Conservation (phyloP, 1,140 invertebrate species). For the Drosophila pectinifera region DNA sequence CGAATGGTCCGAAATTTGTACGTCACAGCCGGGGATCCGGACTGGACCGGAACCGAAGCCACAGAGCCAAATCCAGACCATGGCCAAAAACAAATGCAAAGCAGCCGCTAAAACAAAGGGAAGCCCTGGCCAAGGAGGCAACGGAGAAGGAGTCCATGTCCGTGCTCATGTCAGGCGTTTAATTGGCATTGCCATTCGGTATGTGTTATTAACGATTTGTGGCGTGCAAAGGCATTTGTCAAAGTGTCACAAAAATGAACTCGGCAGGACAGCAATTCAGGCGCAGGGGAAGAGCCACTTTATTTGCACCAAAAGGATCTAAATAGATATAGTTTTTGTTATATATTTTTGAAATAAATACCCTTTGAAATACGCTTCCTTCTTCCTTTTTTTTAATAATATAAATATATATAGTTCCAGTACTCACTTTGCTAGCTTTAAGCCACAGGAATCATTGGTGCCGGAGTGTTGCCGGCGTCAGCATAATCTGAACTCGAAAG, state of each 20-base stretch:
- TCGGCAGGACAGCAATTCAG: conserved; percentile 11
- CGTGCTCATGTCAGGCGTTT: conserved; percentile 61
- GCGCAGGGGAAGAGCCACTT: background rate
- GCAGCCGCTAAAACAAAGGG: conserved; percentile 65
- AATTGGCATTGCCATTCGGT: conserved; percentile 69
- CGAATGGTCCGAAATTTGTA: conserved; percentile 65
- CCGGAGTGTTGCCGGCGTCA: conserved; percentile 47
- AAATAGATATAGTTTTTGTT: no score
- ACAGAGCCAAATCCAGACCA: conserved; percentile 13
- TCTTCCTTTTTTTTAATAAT: no score
- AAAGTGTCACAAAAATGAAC: conserved; percentile 77
- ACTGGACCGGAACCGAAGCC: conserved; percentile 47
- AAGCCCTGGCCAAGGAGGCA: conserved; percentile 12
- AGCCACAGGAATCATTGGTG: conserved; percentile 23
- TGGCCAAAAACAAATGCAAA: conserved; percentile 70
- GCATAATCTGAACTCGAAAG: conserved; percentile 69
- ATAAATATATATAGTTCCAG: background rate
- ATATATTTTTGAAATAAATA: no score
- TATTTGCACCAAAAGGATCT: no score
- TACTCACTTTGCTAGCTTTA: conserved; percentile 10
- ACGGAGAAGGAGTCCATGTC: conserved; percentile 17
- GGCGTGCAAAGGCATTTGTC: conserved; percentile 75
- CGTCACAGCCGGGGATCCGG: conserved; percentile 44
- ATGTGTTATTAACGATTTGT: conserved; percentile 79
- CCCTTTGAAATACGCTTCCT: no score